Evolutionary conservation across 2,888 invertebrate genomes (phyloP).

Genomic region (Eristalinus aeneus): DNA sequence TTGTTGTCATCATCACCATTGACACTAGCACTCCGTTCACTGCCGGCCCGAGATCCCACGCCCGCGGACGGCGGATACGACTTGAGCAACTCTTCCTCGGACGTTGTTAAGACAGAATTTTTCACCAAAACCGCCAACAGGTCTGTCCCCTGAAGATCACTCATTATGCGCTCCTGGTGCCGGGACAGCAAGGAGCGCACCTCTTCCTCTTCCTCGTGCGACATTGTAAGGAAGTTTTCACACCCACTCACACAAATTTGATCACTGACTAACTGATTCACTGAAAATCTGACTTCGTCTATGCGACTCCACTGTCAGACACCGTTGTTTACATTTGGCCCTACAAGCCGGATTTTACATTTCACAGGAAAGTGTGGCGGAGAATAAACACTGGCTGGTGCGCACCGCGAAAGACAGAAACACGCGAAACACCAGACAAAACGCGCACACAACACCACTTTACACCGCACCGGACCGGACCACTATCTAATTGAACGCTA

Average conservation of each 20-base stretch:
- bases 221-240: slow-evolving; percentile 73
- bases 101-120: slow-evolving; percentile 84
- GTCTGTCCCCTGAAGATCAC: slow-evolving; percentile 84
- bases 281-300: slow-evolving; percentile 7
- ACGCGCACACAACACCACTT: neutral
- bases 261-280: slow-evolving; percentile 21
- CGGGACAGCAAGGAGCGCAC: slow-evolving; percentile 84
- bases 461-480: neutral
- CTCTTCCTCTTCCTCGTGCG: slow-evolving; percentile 80
- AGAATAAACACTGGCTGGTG: slow-evolving; percentile 41
- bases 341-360: slow-evolving; percentile 67
- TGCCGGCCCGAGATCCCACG: slow-evolving; percentile 71
- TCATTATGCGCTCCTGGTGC: slow-evolving; percentile 84
- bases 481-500: slow-evolving; percentile 40
- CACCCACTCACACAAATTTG: neutral
- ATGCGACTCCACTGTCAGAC: slow-evolving; percentile 26
- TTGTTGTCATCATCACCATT: slow-evolving; percentile 77
- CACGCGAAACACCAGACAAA: slow-evolving; percentile 12
- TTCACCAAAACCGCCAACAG: slow-evolving; percentile 84
- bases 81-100: slow-evolving; percentile 82
- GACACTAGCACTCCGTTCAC: slow-evolving; percentile 77
- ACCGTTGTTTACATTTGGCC: slow-evolving; percentile 64
- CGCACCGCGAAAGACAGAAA: neutral
- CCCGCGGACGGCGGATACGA: slow-evolving; percentile 72
- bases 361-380: slow-evolving; percentile 53